phyloP scores from a whole-genome alignment of 2,113 vertebrate species.

The Eublepharis macularius region DNA sequence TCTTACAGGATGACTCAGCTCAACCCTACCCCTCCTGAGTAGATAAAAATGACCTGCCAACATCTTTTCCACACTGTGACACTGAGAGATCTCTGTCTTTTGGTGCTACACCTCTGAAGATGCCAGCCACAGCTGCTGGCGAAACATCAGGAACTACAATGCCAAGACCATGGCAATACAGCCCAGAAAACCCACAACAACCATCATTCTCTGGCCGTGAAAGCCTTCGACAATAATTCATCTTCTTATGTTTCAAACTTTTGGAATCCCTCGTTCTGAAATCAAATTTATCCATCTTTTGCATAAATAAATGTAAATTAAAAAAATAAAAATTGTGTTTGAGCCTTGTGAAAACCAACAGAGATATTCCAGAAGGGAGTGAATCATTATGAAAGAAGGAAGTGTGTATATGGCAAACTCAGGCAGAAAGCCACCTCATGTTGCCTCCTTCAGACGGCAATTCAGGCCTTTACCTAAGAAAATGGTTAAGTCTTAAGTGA shows the following conservation, averaged over 20 bases:
- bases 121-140: too few relatives aligned
- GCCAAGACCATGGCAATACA: too few relatives aligned
- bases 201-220: too few relatives aligned
- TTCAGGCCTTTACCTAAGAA: not conserved
- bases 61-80: too few relatives aligned
- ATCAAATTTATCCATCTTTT: not conserved
- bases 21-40: too few relatives aligned
- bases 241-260: not conserved
- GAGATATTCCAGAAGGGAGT: not conserved
- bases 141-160: too few relatives aligned
- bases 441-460: not conserved
- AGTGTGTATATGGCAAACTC: not conserved
- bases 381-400: not conserved
- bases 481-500: slow-evolving; percentile 15
- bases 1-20: too few relatives aligned
- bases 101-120: too few relatives aligned
- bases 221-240: not conserved
- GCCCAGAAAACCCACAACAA: too few relatives aligned
- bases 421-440: not conserved
- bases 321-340: not conserved
- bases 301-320: too few relatives aligned
- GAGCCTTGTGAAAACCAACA: not conserved
- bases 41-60: too few relatives aligned
- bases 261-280: not conserved
- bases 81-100: too few relatives aligned